Base-by-base conservation (phyloP, 1,140 invertebrate genomes). In the Drosophila lini region DNA sequence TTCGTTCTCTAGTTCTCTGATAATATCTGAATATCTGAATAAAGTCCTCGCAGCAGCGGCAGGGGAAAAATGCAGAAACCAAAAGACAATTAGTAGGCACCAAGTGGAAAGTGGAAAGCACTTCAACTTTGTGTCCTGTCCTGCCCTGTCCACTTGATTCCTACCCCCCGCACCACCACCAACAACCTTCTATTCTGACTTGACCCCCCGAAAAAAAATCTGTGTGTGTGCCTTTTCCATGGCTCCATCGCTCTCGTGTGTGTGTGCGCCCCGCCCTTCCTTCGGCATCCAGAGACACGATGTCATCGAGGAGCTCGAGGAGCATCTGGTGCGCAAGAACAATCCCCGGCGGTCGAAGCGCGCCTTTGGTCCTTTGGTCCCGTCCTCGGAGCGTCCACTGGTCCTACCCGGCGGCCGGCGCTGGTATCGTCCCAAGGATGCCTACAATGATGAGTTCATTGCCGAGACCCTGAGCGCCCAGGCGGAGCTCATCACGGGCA, bases 391-490 rank as follows among this genome's bases (percentile, higher is more conserved):
- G 38, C 92, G 95, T 45, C 94, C 95, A 6, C 81, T 96, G 28
- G 93, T 95, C 34, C 92, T 95, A 38, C 95, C 95, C 5, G 95
- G 95, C 42, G 96, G 96, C 11, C 93, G 96, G 44, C 94, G 94
- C 86, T 97, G 96, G 96, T 94, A 94, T 75, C 94, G 94, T 76
- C 95, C 96, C 4, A 95, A 95, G 90, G 96, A 97, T 91, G 96
- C 95, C 63, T 96, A 96, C 92, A 95, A 96, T 77, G 96, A 97
- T 63, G 95, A 96, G 71, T 94, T 95, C 92, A 96, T 97, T 42
- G 95, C 95, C 44, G 96, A 96, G 84, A 95, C 95, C 5, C 92
- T 97, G 60, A 94, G 95, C 58, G 94, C 94, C 15, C 96, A 96
- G 84, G 95, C 96, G 8, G 96, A 97, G 93, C 94, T 97, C 15